Evolutionary conservation across 2,888 invertebrate genomes (phyloP), one percentile per base, ranked within the genome.

Genomic region (Thumatha senex): DNA sequence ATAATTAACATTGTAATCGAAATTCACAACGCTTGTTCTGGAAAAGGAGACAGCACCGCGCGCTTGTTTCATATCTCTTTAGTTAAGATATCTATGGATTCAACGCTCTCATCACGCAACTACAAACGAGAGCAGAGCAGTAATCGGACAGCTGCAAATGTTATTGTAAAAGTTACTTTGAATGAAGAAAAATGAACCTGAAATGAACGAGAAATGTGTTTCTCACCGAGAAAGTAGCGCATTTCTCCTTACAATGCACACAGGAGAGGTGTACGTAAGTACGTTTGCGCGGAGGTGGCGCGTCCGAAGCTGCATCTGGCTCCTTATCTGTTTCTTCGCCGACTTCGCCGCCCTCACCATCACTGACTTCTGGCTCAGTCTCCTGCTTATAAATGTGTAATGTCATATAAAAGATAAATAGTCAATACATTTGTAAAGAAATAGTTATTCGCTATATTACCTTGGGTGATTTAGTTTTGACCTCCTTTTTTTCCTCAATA

Each of bases 201-300:
- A n/a, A n/a, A n/a, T n/a, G n/a, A n/a, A n/a, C n/a, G n/a, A n/a
- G n/a, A n/a, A n/a, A n/a, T n/a, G n/a, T n/a, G n/a, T n/a, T 44
- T 13, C 83, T 82, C 66, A 94, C 95, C 75, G 94, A 94, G 74
- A 96, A 96, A 8, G 96, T 96, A 8, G 94, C 92, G 64, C 94
- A 95, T 73, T 95, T 94, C 69, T 94, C 93, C 62, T 93, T 93
- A 80, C 97, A 97, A 77, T 96, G 96, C 1, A 96, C 95, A 74
- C 97, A 97, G 31, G 92, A 89, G 39, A 97, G 88, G 63, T 95
- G 95, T 51, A 96, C 95, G 75, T 94, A 96, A 31, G 92, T 70
- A 2, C 77, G 79, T 43, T 78, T 61, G 41, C 70, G 95, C 92
- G 78, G 93, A 93, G 67, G 89, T 93, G 68, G 88, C 7, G 79